Evolutionary conservation across 2,113 vertebrate genomes (phyloP).

Genomic region (Pituophis catenifer): DNA sequence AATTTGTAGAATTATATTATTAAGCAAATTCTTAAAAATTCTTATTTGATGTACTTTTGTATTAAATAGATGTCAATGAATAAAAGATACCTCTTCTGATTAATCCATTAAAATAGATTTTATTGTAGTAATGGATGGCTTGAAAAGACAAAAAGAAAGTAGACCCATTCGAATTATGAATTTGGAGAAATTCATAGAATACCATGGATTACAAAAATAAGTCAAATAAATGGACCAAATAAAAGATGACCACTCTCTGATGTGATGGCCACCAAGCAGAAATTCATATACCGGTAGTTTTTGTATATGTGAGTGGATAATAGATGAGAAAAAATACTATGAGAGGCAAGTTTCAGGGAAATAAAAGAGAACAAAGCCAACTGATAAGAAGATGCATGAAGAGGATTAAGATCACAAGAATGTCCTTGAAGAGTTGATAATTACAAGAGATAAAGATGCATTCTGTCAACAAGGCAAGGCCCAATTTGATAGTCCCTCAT

Average conservation of each 20-base stretch:
- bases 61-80: background rate
- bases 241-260: background rate
- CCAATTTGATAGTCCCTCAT: background rate
- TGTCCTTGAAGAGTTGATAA: background rate
- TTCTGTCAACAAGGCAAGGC: background rate
- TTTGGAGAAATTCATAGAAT: background rate
- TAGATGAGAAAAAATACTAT: background rate
- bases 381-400: background rate
- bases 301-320: background rate
- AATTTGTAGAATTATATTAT: background rate
- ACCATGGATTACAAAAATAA: background rate
- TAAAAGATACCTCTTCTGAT: background rate
- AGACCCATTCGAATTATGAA: background rate
- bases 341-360: background rate
- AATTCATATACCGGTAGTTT: background rate
- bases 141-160: background rate
- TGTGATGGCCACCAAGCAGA: background rate
- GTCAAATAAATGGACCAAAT: background rate
- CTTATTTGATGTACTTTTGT: background rate
- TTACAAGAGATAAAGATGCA: background rate
- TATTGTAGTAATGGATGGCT: background rate
- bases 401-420: background rate
- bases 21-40: background rate
- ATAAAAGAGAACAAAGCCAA: background rate
- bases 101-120: background rate